These are phyloP conservation scores for Atta cephalotes DNA, from an alignment of 1,140 invertebrate genomes.

Conservation along the genomic window DNA sequence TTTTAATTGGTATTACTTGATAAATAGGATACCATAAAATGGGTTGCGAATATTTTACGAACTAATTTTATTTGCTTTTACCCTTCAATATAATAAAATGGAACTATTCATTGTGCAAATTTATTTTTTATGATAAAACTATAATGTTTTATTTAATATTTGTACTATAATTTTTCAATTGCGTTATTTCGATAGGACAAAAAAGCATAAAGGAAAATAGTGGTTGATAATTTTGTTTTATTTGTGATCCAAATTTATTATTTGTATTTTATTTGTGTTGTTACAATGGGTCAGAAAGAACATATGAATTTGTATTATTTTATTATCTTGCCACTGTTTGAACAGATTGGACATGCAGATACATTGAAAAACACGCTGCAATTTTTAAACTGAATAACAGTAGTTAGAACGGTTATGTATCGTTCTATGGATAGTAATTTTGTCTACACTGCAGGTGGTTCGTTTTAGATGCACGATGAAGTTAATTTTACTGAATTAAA, in stretches of 20 bases:
- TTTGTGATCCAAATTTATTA: not conserved
- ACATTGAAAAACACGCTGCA: not conserved
- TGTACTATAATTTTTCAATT: not conserved
- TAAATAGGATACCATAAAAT: not conserved
- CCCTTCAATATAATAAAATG: not conserved
- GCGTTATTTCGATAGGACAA: not conserved
- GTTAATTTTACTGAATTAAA: slow-evolving; percentile 60
- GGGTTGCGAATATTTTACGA: not conserved
- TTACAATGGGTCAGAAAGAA: not conserved
- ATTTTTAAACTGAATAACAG: slow-evolving; percentile 34
- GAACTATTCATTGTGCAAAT: not conserved
- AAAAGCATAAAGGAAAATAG: not conserved
- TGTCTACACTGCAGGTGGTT: slow-evolving; percentile 13
- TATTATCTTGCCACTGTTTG: slow-evolving; percentile 6
- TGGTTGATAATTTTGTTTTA: slow-evolving; percentile 4
- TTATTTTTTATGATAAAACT: not conserved
- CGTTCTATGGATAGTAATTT: slow-evolving; percentile 15
- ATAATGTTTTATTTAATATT: not conserved
- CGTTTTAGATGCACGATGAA: slow-evolving; percentile 45
- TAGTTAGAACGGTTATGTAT: not conserved
- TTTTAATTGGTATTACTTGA: not conserved
- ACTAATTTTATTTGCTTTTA: not conserved
- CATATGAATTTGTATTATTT: slow-evolving; percentile 12
- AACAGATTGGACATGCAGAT: not conserved
- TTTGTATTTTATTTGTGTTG: not conserved